Percentiles rank a stretch among this genome's conserved stretches.
Evolutionary conservation across 37 sponge, comb jelly and placozoan species (phyloP).

Genomic region (Theonella swinhoei): DNA sequence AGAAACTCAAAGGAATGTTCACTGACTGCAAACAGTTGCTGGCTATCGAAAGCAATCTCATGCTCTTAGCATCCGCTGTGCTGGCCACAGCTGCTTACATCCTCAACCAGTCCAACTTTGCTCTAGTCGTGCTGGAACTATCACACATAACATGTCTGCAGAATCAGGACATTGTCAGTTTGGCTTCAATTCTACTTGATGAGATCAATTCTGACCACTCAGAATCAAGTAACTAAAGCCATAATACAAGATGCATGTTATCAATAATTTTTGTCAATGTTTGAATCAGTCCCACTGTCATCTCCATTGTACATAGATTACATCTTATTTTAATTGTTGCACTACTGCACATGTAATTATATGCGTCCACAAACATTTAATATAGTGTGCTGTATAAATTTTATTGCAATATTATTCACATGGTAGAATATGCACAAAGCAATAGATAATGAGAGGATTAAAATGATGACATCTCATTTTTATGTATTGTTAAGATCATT

Average conservation of each 20-base stretch:
- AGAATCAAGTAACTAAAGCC: background rate
- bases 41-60: constrained; percentile 41
- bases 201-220: constrained; percentile 39
- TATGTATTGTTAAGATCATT: background rate
- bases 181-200: constrained; percentile 69
- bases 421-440: too few relatives aligned
- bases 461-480: background rate
- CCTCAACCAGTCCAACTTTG: constrained; percentile 51
- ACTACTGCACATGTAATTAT: too few relatives aligned
- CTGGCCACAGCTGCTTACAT: constrained; percentile 72
- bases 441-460: too few relatives aligned
- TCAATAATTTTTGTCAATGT: too few relatives aligned
- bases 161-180: constrained; percentile 59
- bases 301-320: background rate
- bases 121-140: constrained; percentile 38
- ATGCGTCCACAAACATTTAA: too few relatives aligned
- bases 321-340: too few relatives aligned
- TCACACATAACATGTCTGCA: constrained; percentile 62
- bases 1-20: background rate
- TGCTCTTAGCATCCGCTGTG: constrained; percentile 62
- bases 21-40: background rate
- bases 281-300: background rate
- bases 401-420: too few relatives aligned
- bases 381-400: too few relatives aligned
- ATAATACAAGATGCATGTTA: background rate